Evolutionary conservation across 1,140 invertebrate species (phyloP).

Genomic region (Acromyrmex echinatior): DNA sequence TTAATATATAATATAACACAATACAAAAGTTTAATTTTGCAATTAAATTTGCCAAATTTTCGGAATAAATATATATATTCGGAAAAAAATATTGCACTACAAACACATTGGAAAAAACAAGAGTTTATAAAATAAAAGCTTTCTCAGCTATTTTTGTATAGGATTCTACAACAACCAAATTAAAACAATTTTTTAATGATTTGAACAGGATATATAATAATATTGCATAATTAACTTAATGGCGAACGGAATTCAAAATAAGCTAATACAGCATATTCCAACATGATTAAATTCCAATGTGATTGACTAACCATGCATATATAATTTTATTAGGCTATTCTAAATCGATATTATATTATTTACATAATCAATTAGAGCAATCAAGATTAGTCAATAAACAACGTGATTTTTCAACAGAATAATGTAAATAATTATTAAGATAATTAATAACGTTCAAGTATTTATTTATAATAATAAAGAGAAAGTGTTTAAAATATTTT

Average conservation of each 20-base stretch:
- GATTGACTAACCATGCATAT: conserved; percentile 27
- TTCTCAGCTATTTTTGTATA: background rate
- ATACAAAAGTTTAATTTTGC: background rate
- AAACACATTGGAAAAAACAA: background rate
- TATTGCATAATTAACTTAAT: background rate
- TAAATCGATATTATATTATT: conserved; percentile 23
- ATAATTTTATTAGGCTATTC: conserved; percentile 15
- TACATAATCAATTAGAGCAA: background rate
- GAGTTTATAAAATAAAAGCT: background rate
- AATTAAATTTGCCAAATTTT: background rate
- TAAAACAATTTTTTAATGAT: background rate
- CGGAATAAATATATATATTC: background rate
- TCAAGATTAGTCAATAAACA: background rate
- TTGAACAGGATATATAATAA: background rate
- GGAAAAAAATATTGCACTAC: background rate
- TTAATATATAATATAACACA: no score
- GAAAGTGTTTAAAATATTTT: background rate
- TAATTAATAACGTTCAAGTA: background rate
- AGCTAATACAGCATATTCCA: background rate
- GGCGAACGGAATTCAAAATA: background rate
- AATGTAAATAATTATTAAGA: background rate
- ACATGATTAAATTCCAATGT: conserved; percentile 1
- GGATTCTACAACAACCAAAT: background rate
- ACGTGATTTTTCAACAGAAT: background rate
- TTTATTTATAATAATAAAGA: background rate